Evolutionary conservation across 23 tunicate genomes (phyloP), one percentile per base, ranked within the genome.

Genomic region (Phallusia fumigata): DNA sequence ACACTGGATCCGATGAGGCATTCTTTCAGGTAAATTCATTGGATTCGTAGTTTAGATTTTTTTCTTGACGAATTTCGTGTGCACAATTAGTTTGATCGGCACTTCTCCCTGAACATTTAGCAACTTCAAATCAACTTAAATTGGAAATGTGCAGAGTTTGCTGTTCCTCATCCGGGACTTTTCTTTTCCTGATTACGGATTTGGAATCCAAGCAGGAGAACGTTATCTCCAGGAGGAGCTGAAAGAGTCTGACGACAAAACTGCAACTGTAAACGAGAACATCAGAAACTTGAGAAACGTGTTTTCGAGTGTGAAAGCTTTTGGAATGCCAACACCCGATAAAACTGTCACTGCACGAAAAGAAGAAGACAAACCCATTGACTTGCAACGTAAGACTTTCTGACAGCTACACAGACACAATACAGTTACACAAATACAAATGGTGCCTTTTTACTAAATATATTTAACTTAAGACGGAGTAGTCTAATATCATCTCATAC

Each of bases 221-320:
- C 69, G 69, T 21, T 58, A 58, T 58, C 69, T 58, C 3, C 69
- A 58, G 69, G 69, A 58, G 69, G 69, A 58, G 28, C 16, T 58
- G 5, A 58, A 58, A 24, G 69, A 58, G 69, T 58, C 69, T 21
- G 69, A 58, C 69, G 69, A 58, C 28, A 58, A 58, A 58, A 58
- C 69, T 8, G 28, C 69, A 1, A 58, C 69, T 6, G 69, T 58
- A 13, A 58, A 58, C 69, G 69, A 58, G 13, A 58, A 24, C 69
- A 58, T 58, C 28, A 22, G 69, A 21, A 58, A 58, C 69, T 24
- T 58, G 16, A 58, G 69, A 58, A 58, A 58, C 69, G 69, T 58
- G 28, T 58, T 58, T 24, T 6, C 26, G 3, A 58, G 28, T 24
- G 69, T 58, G 5, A 24, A 58, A 58, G 69, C 69, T 1, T 58